A percentile compares a stretch with the other conserved stretches of the same genome.
phyloP scores from a whole-genome alignment of 2,113 vertebrate species.

The Engraulis encrasicolus region DNA sequence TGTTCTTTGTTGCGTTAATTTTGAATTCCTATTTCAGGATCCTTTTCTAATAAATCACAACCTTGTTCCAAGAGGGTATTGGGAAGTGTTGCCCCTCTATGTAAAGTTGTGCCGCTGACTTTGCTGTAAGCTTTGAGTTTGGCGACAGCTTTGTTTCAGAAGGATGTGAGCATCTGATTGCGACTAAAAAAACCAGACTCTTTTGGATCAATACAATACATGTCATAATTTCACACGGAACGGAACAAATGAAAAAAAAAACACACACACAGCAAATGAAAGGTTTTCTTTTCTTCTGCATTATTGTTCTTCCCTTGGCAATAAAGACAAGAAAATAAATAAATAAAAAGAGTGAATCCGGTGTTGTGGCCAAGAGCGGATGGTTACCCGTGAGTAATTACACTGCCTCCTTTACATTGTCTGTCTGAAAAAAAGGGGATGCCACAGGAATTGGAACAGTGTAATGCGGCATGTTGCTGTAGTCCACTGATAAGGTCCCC shows the following conservation, averaged over 20 bases:
- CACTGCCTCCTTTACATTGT: conserved; percentile 18
- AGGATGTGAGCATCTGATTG: background rate
- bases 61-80: background rate
- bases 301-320: background rate
- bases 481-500: conserved; percentile 18
- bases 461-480: conserved; percentile 17
- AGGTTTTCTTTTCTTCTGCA: background rate
- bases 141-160: background rate
- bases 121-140: background rate
- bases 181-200: background rate
- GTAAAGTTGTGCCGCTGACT: background rate
- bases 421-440: conserved; percentile 9
- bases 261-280: conserved; percentile 11
- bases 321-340: conserved; percentile 9
- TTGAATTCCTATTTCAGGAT: conserved; percentile 34
- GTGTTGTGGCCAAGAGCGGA: background rate
- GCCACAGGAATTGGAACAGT: conserved; percentile 22
- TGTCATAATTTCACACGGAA: background rate
- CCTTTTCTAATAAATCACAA: conserved; percentile 49
- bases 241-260: background rate
- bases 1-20: background rate
- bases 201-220: background rate
- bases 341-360: background rate
- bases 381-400: conserved; percentile 13
- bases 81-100: background rate